A percentile compares a stretch with the other conserved stretches of the same genome.
These are phyloP conservation scores for Lanius collurio DNA, from an alignment of 2,113 vertebrate species.

Conservation along the genomic window DNA sequence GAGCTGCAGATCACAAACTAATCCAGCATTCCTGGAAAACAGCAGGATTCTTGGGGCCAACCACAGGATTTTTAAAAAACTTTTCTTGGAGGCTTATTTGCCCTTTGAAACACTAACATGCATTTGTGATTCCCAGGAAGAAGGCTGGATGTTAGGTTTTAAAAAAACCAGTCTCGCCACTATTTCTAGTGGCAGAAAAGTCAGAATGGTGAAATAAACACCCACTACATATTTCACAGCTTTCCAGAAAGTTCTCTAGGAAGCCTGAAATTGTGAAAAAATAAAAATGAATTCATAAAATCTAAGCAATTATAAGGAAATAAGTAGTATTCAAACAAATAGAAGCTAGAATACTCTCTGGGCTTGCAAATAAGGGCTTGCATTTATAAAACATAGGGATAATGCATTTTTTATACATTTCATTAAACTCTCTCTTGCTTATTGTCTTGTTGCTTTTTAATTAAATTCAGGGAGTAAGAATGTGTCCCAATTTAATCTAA, in stretches of 20 bases:
- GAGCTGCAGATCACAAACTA: neutral
- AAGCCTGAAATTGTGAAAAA: neutral
- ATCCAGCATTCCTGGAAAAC: neutral
- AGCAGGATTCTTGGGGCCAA: neutral
- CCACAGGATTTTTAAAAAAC: neutral
- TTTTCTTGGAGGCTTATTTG: neutral
- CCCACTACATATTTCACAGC: neutral
- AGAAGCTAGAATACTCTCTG: neutral
- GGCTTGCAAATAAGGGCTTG: neutral
- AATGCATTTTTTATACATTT: neutral
- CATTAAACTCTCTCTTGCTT: neutral
- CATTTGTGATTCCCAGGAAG: neutral
- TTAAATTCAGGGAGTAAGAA: neutral
- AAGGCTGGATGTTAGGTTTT: neutral
- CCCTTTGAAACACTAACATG: neutral
- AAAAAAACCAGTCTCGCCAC: neutral
- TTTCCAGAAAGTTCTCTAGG: neutral
- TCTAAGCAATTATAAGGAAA: neutral
- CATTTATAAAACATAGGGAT: neutral
- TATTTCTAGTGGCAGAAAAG: neutral
- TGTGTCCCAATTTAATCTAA: neutral
- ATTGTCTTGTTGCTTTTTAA: neutral
- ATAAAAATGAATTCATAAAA: neutral
- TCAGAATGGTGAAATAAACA: neutral
- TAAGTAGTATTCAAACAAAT: neutral